Conservation (phyloP, 2,113 vertebrate genomes). For the Heterochromis multidens region DNA sequence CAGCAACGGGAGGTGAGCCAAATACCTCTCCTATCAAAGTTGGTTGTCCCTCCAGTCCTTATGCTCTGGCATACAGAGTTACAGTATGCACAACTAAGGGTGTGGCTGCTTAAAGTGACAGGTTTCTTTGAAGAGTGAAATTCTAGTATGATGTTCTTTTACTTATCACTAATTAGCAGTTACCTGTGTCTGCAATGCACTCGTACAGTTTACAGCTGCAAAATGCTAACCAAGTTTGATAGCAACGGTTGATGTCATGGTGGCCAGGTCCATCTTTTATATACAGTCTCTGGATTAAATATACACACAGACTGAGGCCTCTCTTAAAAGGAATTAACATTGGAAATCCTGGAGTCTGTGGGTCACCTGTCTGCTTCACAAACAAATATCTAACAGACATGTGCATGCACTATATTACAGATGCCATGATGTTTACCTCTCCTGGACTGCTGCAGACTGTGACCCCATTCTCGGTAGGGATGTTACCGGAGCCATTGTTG, state of each 20-base stretch:
- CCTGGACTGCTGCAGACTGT: slow-evolving; percentile 80
- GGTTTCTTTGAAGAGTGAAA: neutral
- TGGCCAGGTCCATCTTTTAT: neutral
- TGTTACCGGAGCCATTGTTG: slow-evolving; percentile 97
- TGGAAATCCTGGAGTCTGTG: neutral
- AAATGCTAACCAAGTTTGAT: neutral
- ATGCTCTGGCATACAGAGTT: too few relatives aligned
- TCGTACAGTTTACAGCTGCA: neutral
- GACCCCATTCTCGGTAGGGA: slow-evolving; percentile 90
- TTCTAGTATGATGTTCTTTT: neutral
- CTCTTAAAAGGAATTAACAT: slow-evolving; percentile 12
- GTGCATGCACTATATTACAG: neutral
- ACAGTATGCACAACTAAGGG: neutral
- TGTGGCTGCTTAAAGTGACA: neutral
- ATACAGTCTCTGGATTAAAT: neutral
- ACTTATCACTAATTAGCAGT: neutral
- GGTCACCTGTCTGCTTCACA: neutral
- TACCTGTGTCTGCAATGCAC: neutral
- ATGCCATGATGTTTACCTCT: slow-evolving; percentile 79
- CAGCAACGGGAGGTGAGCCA: neutral
- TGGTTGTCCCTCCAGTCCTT: neutral
- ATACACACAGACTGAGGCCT: neutral
- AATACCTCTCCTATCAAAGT: neutral
- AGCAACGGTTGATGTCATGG: neutral
- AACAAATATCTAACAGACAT: neutral